phyloP scores from a whole-genome alignment of 1,140 invertebrate genomes.

The Cyrtorhinus lividipennis region DNA sequence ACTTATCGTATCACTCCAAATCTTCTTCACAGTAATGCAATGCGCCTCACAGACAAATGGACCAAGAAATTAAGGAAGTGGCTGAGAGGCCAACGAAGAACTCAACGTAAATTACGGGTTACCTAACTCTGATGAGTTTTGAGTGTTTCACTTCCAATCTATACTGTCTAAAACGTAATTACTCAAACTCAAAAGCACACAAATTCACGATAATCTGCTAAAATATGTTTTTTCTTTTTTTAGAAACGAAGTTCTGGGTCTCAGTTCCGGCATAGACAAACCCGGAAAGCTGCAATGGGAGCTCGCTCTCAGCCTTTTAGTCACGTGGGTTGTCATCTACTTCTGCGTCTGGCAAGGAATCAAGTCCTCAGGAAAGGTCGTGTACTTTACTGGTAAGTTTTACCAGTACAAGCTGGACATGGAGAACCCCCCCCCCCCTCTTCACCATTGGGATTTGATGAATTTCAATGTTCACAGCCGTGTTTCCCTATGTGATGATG shows the following conservation, averaged over 20 bases:
- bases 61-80: background rate
- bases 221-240: no score
- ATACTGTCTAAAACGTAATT: no score
- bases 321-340: conserved; percentile 59
- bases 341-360: conserved; percentile 42
- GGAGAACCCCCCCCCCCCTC: no score
- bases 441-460: no score
- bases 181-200: no score
- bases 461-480: conserved; percentile 30
- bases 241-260: conserved; percentile 37
- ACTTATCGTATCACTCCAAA: no score
- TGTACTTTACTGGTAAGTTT: conserved; percentile 46
- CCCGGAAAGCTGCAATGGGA: conserved; percentile 55
- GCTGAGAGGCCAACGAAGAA: no score
- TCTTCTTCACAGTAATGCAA: background rate
- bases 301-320: conserved; percentile 49
- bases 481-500: conserved; percentile 64
- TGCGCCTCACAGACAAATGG: background rate
- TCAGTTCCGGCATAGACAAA: conserved; percentile 43
- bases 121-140: no score
- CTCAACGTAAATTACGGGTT: no score
- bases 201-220: no score
- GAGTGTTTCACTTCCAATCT: no score
- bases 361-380: conserved; percentile 65
- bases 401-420: no score